A percentile compares a stretch with the other conserved stretches of the same genome.
Evolutionary conservation across 2,888 invertebrate genomes (phyloP).

Genomic region (Drosophila kuntzei): DNA sequence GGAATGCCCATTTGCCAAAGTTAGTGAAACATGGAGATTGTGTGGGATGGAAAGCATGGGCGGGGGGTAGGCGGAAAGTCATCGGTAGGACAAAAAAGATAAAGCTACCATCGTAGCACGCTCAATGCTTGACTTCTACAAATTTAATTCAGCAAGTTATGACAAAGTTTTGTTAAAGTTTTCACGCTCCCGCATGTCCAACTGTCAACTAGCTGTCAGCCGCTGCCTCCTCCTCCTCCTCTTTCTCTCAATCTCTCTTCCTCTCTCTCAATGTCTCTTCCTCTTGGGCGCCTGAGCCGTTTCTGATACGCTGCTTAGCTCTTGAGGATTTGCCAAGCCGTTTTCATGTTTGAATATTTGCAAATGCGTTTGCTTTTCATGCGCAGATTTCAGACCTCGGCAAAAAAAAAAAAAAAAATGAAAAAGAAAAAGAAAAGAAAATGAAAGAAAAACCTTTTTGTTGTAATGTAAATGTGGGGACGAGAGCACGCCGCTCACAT

Average conservation of each 20-base stretch:
- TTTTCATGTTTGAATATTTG: constrained; percentile 77
- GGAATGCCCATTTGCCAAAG: constrained; percentile 56
- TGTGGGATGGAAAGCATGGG: not conserved
- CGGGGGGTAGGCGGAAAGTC: not conserved
- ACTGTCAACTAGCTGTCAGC: constrained; percentile 62
- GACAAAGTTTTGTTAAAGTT: constrained; percentile 74
- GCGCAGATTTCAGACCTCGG: constrained; percentile 57
- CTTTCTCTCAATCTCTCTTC: not conserved
- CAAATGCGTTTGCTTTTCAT: constrained; percentile 76
- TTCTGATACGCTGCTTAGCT: constrained; percentile 78
- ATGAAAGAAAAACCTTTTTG: constrained; percentile 42
- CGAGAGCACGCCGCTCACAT: constrained; percentile 19
- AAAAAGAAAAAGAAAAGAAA: too few relatives aligned
- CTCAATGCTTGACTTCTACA: constrained; percentile 70
- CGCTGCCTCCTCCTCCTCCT: not conserved
- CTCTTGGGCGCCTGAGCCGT: constrained; percentile 57
- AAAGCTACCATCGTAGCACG: constrained; percentile 41
- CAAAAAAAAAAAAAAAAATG: not conserved
- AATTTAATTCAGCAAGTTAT: constrained; percentile 78
- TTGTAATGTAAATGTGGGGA: constrained; percentile 53
- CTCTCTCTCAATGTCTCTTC: not conserved
- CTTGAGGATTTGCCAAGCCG: constrained; percentile 75
- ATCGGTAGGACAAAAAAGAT: constrained; percentile 30
- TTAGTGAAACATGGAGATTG: constrained; percentile 19
- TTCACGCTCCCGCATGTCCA: constrained; percentile 70